Percentiles rank a stretch among this genome's conserved stretches.
Conservation (phyloP, 2,113 vertebrate genomes). For the Toxotes jaculatrix region DNA sequence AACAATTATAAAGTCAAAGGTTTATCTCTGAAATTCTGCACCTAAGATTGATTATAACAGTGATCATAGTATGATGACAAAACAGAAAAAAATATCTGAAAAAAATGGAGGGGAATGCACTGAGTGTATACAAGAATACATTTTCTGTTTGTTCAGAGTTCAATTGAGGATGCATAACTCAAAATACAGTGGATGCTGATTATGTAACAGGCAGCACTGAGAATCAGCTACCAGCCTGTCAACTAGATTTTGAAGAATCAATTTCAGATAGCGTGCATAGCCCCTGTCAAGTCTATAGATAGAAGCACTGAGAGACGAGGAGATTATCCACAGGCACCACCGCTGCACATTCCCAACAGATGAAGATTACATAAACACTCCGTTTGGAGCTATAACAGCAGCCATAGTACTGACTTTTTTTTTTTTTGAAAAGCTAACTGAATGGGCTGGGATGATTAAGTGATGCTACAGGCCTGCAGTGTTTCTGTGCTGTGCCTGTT, state of each 20-base stretch:
- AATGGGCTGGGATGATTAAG: conserved; percentile 10
- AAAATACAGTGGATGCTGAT: background rate
- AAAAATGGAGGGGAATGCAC: background rate
- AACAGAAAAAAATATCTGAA: background rate
- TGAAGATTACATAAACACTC: conserved; percentile 43
- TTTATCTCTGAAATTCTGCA: background rate
- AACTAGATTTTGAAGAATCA: conserved; percentile 26
- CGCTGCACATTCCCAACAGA: conserved; percentile 32
- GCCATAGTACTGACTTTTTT: conserved; percentile 11
- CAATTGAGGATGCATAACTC: conserved; percentile 1
- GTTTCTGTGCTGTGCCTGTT: background rate
- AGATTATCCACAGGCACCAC: conserved; percentile 29
- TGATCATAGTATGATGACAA: background rate
- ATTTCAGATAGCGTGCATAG: conserved; percentile 10
- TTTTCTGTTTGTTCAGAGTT: background rate
- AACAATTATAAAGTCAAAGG: too few species aligned
- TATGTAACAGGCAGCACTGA: conserved; percentile 3
- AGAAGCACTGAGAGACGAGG: conserved; percentile 17
- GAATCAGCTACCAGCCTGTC: conserved; percentile 14
- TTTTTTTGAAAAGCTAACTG: background rate
- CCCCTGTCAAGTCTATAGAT: conserved; percentile 25
- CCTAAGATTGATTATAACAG: background rate
- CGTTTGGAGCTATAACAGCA: conserved; percentile 28
- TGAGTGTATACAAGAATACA: background rate
- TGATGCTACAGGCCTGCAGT: conserved; percentile 1